Evolutionary conservation across 1,140 invertebrate genomes (phyloP).

Genomic region (Laupala kohalensis): DNA sequence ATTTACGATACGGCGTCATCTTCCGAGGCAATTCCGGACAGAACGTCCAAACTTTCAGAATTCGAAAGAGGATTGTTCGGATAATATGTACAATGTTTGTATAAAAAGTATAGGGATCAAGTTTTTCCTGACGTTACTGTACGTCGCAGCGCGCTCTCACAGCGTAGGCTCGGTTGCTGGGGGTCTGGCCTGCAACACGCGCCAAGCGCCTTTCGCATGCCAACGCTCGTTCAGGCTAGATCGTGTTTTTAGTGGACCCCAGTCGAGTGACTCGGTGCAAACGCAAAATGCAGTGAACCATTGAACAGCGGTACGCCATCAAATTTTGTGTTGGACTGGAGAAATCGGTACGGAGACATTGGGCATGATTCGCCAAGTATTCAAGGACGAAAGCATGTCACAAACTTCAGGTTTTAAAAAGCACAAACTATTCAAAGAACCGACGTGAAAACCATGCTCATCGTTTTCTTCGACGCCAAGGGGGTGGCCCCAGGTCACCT

Average conservation of each 20-base stretch:
- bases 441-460: constrained; percentile 9
- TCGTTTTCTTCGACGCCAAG: constrained; percentile 10
- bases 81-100: background rate
- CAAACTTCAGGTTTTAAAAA: background rate
- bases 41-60: too few relatives aligned
- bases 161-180: background rate
- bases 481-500: background rate
- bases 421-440: constrained; percentile 1
- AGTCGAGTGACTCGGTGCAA: background rate
- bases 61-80: too few relatives aligned
- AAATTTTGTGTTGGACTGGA: background rate
- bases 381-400: constrained; percentile 1
- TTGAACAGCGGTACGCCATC: background rate
- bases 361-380: background rate
- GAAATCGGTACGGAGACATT: background rate
- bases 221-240: background rate
- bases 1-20: too few relatives aligned
- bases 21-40: too few relatives aligned
- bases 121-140: background rate
- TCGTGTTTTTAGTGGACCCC: background rate
- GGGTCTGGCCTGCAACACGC: background rate
- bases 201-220: background rate
- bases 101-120: background rate
- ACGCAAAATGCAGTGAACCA: background rate
- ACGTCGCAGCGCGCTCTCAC: constrained; percentile 2